Evolutionary conservation across 2,888 invertebrate species (phyloP).

Genomic region (Drosophila lacicola): DNA sequence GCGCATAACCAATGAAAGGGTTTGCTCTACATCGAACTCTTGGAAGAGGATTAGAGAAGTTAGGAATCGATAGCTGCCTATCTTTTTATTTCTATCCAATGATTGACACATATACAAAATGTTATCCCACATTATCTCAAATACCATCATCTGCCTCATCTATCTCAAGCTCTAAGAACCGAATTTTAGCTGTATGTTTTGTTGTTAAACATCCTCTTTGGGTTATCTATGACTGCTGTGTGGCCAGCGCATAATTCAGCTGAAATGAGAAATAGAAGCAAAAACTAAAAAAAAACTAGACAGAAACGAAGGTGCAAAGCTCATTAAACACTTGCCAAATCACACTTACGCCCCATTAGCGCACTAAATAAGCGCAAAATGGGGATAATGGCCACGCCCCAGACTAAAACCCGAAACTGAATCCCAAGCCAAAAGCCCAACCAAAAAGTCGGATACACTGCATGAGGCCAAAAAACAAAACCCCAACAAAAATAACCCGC

Average conservation of each 20-base stretch:
- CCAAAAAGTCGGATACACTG: constrained; percentile 29
- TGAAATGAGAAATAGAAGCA: constrained; percentile 6
- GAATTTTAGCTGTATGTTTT: constrained; percentile 3
- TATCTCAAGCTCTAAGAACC: neutral
- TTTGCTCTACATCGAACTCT: too few relatives aligned
- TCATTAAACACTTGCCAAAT: constrained; percentile 77
- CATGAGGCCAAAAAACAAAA: constrained; percentile 36
- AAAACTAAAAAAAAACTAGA: neutral
- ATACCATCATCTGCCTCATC: neutral
- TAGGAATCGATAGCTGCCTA: neutral
- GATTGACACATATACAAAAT: too few relatives aligned
- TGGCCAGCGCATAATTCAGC: constrained; percentile 36
- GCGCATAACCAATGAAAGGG: too few relatives aligned
- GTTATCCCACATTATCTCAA: neutral
- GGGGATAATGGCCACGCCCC: constrained; percentile 32
- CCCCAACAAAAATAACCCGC: constrained; percentile 71
- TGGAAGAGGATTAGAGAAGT: too few relatives aligned
- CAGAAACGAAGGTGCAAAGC: constrained; percentile 60
- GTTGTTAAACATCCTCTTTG: constrained; percentile 6
- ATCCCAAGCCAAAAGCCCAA: constrained; percentile 29
- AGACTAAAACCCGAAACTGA: constrained; percentile 24
- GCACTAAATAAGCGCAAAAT: constrained; percentile 74
- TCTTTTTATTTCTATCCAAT: neutral
- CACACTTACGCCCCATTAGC: constrained; percentile 77
- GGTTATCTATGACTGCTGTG: constrained; percentile 20